Conservation (phyloP, 2,888 invertebrate species). For the Laspeyria flexula region DNA sequence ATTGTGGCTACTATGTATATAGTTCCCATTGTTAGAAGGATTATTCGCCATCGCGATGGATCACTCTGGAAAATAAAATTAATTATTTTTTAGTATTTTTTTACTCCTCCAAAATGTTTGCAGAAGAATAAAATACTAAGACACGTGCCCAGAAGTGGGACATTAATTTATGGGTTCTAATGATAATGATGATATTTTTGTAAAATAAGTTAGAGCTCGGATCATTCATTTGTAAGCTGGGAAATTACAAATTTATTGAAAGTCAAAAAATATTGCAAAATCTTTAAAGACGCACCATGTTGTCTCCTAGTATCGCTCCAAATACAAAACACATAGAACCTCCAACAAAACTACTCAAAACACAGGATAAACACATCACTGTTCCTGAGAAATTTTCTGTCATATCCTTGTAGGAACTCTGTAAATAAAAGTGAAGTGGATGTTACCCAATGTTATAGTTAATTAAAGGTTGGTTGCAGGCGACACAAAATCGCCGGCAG, state of each 20-base stretch:
- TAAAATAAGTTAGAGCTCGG: no score
- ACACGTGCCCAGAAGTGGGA: no score
- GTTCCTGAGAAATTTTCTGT: conserved; percentile 68
- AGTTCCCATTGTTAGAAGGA: conserved; percentile 88
- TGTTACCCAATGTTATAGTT: no score
- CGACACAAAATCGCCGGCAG: no score
- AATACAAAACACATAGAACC: conserved; percentile 59
- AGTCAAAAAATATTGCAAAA: neutral
- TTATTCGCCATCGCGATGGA: conserved; percentile 87
- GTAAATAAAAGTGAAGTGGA: conserved; percentile 24
- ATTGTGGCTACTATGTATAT: conserved; percentile 88
- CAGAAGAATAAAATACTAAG: no score
- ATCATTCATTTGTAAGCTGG: no score
- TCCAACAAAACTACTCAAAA: conserved; percentile 58
- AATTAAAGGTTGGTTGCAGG: no score
- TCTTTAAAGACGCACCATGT: conserved; percentile 48
- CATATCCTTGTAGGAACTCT: conserved; percentile 69
- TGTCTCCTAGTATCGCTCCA: conserved; percentile 58
- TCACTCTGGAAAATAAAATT: conserved; percentile 75
- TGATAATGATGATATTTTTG: no score
- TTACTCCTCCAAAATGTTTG: no score
- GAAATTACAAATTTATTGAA: no score
- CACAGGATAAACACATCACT: conserved; percentile 58
- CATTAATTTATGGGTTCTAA: no score
- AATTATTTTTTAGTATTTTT: no score